These are phyloP conservation scores for Phymorhynchus buccinoides DNA, from an alignment of 1,140 invertebrate species.

Conservation along the genomic window DNA sequence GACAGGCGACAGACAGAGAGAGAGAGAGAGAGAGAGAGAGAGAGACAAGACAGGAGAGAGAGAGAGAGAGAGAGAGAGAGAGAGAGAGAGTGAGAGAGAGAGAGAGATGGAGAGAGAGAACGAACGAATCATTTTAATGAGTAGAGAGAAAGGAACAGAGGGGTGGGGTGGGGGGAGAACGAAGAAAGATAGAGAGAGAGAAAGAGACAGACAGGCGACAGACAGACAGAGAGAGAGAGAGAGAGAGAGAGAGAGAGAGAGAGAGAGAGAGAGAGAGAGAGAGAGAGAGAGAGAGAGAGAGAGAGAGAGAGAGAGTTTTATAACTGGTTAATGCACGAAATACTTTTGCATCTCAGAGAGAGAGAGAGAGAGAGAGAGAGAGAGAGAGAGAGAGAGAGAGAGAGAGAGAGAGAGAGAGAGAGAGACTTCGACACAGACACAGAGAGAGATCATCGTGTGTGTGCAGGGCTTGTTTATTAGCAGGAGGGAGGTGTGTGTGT, in stretches of 20 bases:
- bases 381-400: too few species aligned
- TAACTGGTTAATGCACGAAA: not conserved
- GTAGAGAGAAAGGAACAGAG: not conserved
- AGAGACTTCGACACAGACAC: not conserved
- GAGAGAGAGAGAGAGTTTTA: too few species aligned
- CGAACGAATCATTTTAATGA: too few species aligned
- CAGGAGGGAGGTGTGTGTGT: too few species aligned
- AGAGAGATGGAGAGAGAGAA: not conserved
- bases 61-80: too few species aligned
- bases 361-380: not conserved
- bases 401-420: too few species aligned
- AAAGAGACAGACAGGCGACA: too few species aligned
- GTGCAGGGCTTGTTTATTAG: not conserved
- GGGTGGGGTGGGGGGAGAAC: too few species aligned
- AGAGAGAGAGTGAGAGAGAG: not conserved
- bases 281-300: too few species aligned
- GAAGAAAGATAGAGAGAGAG: not conserved
- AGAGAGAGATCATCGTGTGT: not conserved
- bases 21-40: too few species aligned
- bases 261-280: too few species aligned
- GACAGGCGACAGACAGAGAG: not conserved
- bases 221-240: not conserved
- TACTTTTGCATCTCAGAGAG: not conserved
- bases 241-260: not conserved
- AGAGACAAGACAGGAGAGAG: too few species aligned